A percentile compares a stretch with the other conserved stretches of the same genome.
These are phyloP conservation scores for Centroberyx gerrardi DNA, from an alignment of 2,797 vertebrate species.

Conservation along the genomic window DNA sequence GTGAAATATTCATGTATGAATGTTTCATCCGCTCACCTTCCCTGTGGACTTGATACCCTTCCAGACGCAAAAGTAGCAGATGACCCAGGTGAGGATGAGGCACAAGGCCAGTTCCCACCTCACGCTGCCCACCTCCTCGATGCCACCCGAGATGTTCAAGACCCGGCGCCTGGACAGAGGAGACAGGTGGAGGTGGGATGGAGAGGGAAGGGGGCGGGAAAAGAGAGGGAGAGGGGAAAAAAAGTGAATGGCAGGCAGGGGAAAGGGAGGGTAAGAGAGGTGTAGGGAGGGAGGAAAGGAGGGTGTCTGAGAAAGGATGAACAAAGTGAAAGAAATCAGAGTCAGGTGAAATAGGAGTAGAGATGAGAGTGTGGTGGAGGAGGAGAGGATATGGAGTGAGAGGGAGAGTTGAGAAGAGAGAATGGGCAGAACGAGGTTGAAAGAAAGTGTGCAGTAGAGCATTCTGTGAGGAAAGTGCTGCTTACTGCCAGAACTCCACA, in stretches of 20 bases:
- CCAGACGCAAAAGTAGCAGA: conserved; percentile 94
- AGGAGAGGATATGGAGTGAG: neutral
- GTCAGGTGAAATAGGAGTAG: neutral
- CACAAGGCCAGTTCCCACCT: conserved; percentile 91
- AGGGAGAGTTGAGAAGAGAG: neutral
- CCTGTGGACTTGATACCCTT: conserved; percentile 93
- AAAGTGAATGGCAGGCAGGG: conserved; percentile 7
- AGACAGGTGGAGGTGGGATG: neutral
- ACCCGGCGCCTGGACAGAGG: conserved; percentile 69
- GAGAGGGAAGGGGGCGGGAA: neutral
- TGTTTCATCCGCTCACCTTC: conserved; percentile 83
- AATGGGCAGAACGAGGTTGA: neutral
- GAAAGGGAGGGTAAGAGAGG: neutral
- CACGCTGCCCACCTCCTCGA: conserved; percentile 88
- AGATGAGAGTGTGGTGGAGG: neutral
- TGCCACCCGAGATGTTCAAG: conserved; percentile 89
- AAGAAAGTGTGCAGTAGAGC: neutral
- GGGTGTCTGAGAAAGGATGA: neutral
- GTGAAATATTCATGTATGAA: neutral
- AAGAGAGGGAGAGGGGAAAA: conserved; percentile 6
- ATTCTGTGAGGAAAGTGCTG: neutral
- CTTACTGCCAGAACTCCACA: conserved; percentile 81
- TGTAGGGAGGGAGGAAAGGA: neutral
- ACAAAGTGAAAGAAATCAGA: neutral
- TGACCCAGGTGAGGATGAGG: conserved; percentile 89